A percentile compares a stretch with the other conserved stretches of the same genome.
Conservation (phyloP, 2,113 vertebrate species). For the Cyprinus carpio region DNA sequence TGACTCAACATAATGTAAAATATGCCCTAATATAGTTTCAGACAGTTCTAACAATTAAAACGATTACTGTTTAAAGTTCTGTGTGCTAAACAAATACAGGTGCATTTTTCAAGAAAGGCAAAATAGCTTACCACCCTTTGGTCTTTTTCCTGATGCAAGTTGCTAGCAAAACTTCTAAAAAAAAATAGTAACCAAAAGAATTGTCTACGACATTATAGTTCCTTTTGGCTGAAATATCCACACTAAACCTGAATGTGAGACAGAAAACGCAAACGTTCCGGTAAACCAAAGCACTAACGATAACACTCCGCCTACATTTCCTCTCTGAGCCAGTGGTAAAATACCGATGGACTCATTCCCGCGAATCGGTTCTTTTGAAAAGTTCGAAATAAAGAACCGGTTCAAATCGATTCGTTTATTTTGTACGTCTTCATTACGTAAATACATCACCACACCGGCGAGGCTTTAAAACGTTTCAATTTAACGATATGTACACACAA, state of each 20-base stretch:
- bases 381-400: neutral
- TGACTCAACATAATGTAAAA: neutral
- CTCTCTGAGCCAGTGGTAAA: too few species aligned
- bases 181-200: neutral
- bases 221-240: neutral
- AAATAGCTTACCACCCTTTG: neutral
- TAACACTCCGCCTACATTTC: neutral
- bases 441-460: neutral
- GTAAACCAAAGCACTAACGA: neutral
- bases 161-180: neutral
- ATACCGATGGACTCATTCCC: neutral
- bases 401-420: neutral
- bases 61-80: neutral
- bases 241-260: neutral
- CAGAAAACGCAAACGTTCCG: neutral
- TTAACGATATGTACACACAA: neutral
- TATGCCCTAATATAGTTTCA: neutral
- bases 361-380: slow-evolving; percentile 6
- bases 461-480: neutral
- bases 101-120: neutral
- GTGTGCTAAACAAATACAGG: neutral
- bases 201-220: neutral
- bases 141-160: neutral
- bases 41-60: neutral
- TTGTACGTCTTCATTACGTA: neutral